Conservation (phyloP, 2,888 invertebrate species). For the Sesia apiformis region DNA sequence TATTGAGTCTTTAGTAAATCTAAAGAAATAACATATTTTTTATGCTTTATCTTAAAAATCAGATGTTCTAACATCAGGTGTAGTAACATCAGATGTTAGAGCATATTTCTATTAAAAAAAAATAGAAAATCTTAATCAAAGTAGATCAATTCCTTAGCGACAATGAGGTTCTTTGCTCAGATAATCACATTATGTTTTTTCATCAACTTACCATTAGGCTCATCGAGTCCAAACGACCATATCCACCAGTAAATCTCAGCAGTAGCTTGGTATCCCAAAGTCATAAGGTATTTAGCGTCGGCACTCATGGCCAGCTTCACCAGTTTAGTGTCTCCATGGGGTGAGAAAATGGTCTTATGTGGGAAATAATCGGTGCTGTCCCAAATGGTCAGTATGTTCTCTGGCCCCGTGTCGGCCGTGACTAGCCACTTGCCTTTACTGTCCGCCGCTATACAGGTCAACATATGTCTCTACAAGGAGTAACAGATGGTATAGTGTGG, state of each 20-base stretch:
- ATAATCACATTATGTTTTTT: neutral
- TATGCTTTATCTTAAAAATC: too few relatives aligned
- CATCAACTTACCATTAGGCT: constrained; percentile 64
- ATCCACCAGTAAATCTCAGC: constrained; percentile 75
- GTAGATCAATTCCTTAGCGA: neutral
- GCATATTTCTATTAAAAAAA: neutral
- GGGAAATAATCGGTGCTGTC: constrained; percentile 63
- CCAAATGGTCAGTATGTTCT: constrained; percentile 76
- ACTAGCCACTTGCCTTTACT: constrained; percentile 71
- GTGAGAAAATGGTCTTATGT: constrained; percentile 67
- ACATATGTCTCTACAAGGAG: constrained; percentile 58
- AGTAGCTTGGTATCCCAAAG: constrained; percentile 60
- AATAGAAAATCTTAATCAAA: neutral
- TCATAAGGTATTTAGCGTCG: constrained; percentile 74
- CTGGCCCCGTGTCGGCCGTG: constrained; percentile 73
- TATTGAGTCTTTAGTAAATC: too few relatives aligned
- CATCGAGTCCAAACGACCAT: constrained; percentile 71
- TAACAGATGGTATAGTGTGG: too few relatives aligned
- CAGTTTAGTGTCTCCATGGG: constrained; percentile 53
- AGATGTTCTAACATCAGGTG: too few relatives aligned
- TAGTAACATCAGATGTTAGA: neutral
- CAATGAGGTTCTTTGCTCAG: neutral
- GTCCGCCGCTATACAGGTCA: constrained; percentile 67
- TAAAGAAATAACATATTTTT: too few relatives aligned
- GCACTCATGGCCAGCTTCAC: constrained; percentile 64